These are phyloP conservation scores for Ia io DNA, from an alignment of 2,113 vertebrate species.

Conservation along the genomic window DNA sequence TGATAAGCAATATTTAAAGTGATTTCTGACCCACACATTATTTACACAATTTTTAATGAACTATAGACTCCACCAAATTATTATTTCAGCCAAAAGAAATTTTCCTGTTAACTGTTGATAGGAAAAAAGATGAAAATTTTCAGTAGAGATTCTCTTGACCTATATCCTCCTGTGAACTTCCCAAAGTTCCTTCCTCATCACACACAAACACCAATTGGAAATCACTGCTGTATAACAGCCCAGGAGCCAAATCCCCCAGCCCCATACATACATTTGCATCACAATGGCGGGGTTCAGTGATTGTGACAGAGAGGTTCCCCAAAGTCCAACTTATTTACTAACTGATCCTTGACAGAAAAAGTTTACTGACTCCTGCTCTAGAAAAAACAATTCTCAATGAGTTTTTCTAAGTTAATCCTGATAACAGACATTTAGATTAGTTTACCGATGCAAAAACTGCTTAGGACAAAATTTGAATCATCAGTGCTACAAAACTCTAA, in stretches of 20 bases:
- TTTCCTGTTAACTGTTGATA: not conserved
- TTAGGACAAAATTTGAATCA: not conserved
- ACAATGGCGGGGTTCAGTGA: not conserved
- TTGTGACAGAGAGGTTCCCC: not conserved
- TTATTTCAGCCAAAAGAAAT: not conserved
- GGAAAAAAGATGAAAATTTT: not conserved
- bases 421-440: not conserved
- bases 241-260: not conserved
- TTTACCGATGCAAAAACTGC: not conserved
- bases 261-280: not conserved
- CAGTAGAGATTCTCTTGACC: not conserved
- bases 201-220: not conserved
- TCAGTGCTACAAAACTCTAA: not conserved
- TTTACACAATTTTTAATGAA: not conserved
- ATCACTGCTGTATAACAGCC: not conserved
- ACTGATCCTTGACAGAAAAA: not conserved
- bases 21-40: not conserved
- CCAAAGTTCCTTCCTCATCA: not conserved
- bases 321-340: not conserved
- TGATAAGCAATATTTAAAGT: not conserved
- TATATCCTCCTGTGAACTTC: not conserved
- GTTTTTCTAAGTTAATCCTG: constrained; percentile 16
- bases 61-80: not conserved
- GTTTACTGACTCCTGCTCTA: not conserved
- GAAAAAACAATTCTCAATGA: not conserved